These are phyloP conservation scores for Blennius ocellaris DNA, from an alignment of 2,113 vertebrate species.

Conservation along the genomic window DNA sequence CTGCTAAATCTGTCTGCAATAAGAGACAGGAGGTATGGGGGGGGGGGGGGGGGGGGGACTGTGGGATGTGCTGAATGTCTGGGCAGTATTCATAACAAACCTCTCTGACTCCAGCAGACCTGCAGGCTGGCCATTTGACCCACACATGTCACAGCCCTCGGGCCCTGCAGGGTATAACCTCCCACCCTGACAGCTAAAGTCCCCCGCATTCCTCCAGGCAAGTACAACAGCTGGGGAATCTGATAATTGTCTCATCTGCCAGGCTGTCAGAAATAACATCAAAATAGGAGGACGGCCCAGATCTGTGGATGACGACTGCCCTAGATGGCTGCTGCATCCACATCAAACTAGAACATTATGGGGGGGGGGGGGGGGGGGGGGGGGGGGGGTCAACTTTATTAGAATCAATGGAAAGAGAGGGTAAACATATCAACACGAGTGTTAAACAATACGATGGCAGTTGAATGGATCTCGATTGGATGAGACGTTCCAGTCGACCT, in stretches of 20 bases:
- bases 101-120: conserved; percentile 38
- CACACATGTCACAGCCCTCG: conserved; percentile 62
- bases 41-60: not conserved
- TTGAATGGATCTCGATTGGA: too few species aligned
- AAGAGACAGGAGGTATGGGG: too few species aligned
- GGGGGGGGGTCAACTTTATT: too few species aligned
- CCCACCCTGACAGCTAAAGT: conserved; percentile 69
- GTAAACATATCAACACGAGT: too few species aligned
- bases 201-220: conserved; percentile 65
- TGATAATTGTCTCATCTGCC: conserved; percentile 58
- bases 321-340: conserved; percentile 29
- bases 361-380: too few species aligned
- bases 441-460: too few species aligned
- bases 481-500: too few species aligned
- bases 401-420: too few species aligned
- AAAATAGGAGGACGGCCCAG: conserved; percentile 45
- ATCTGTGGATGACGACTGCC: conserved; percentile 35
- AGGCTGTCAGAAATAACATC: conserved; percentile 39
- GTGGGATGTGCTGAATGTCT: conserved; percentile 48
- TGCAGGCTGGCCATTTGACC: conserved; percentile 65
- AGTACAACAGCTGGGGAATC: conserved; percentile 74
- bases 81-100: conserved; percentile 64
- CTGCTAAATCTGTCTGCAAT: too few species aligned
- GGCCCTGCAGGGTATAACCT: conserved; percentile 42
- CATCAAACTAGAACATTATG: conserved; percentile 23